phyloP scores from a whole-genome alignment of 2,888 invertebrate genomes.

The Acanthoscelides obtectus region DNA sequence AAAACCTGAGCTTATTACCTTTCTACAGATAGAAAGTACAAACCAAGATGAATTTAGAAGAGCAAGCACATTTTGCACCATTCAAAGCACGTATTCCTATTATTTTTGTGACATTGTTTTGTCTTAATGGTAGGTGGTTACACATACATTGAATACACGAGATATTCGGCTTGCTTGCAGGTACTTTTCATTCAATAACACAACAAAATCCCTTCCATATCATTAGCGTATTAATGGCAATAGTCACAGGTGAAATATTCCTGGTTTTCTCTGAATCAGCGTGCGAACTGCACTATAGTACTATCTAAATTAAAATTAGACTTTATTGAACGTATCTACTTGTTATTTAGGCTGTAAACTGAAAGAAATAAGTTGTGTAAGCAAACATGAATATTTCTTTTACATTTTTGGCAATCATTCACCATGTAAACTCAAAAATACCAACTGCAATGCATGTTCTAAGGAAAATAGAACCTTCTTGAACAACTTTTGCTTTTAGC shows the following conservation, averaged over 20 bases:
- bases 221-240: neutral
- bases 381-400: no score
- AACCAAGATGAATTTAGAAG: conserved; percentile 39
- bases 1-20: conserved; percentile 38
- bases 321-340: no score
- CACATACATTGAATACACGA: conserved; percentile 21
- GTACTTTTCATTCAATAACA: neutral
- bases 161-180: neutral
- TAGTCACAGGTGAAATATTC: neutral
- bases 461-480: no score
- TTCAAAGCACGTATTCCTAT: conserved; percentile 44
- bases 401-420: no score
- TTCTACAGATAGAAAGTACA: no score
- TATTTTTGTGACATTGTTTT: conserved; percentile 32
- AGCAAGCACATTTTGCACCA: conserved; percentile 34
- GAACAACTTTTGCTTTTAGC: no score
- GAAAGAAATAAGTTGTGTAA: no score
- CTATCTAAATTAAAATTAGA: no score
- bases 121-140: conserved; percentile 36
- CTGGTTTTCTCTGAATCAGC: neutral
- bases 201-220: neutral
- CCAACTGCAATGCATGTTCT: no score
- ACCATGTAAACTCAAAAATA: no score
- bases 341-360: no score
- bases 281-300: no score